Evolutionary conservation across 2,888 invertebrate species (phyloP).

Genomic region (Troglohyphantes excavatus): DNA sequence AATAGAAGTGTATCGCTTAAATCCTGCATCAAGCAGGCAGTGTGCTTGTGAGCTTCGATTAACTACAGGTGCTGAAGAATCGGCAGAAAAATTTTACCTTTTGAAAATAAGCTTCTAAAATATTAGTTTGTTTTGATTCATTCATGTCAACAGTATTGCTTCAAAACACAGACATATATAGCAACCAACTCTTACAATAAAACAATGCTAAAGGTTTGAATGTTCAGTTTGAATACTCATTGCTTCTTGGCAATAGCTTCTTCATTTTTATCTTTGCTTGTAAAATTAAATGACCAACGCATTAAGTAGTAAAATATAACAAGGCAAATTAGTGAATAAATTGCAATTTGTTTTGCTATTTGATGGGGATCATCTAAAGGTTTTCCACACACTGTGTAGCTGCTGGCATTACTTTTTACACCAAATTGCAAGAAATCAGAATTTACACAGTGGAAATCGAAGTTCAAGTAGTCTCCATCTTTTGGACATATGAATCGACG

Average conservation of each 20-base stretch:
- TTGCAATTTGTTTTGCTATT: neutral
- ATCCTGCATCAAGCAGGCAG: no score
- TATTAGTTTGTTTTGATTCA: no score
- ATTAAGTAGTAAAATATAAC: constrained; percentile 17
- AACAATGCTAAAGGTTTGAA: no score
- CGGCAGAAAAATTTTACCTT: no score
- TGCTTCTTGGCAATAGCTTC: neutral
- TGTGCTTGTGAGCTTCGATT: no score
- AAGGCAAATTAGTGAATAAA: constrained; percentile 29
- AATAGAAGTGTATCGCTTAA: no score
- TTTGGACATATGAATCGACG: constrained; percentile 55
- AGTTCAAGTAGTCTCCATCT: constrained; percentile 22
- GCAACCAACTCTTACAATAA: no score
- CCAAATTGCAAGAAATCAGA: neutral
- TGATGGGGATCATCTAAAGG: neutral
- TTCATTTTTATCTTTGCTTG: constrained; percentile 14
- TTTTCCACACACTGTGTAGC: constrained; percentile 71
- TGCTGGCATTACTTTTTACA: constrained; percentile 1
- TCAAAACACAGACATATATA: no score
- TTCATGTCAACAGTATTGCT: no score
- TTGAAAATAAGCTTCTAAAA: no score
- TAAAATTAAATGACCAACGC: constrained; percentile 33
- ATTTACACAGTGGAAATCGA: constrained; percentile 60
- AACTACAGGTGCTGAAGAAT: no score
- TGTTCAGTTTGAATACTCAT: neutral